A percentile compares a stretch with the other conserved stretches of the same genome.
Evolutionary conservation across 2,797 vertebrate species (phyloP).

Genomic region (Enteromius viviparus): DNA sequence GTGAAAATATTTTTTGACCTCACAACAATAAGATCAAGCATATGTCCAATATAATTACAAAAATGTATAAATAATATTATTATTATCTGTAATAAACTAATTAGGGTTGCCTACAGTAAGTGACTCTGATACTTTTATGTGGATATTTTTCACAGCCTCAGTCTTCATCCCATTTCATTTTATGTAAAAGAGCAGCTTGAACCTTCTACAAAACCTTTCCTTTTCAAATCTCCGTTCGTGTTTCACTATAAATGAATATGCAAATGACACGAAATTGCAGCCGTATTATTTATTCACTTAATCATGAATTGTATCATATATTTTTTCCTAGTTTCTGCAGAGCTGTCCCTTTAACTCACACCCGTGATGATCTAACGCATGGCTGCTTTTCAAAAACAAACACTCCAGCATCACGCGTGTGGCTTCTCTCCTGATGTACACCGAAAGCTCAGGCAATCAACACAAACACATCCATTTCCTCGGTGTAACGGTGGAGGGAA

Average conservation of each 20-base stretch:
- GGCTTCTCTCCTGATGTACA: neutral
- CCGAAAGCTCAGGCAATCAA: slow-evolving; percentile 49
- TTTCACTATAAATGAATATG: neutral
- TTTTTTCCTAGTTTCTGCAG: neutral
- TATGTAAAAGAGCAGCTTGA: neutral
- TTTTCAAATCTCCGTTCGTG: neutral
- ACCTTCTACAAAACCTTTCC: neutral
- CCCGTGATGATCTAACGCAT: neutral
- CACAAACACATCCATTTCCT: slow-evolving; percentile 66
- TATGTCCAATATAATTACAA: slow-evolving; percentile 78
- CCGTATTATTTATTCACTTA: neutral
- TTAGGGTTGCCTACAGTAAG: slow-evolving; percentile 73
- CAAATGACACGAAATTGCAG: neutral
- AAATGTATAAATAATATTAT: slow-evolving; percentile 67
- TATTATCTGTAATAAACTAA: slow-evolving; percentile 83
- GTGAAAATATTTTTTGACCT: neutral
- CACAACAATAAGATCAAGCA: slow-evolving; percentile 50
- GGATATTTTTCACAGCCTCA: neutral
- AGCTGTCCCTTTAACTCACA: neutral
- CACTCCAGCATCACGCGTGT: neutral
- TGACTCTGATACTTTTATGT: slow-evolving; percentile 59
- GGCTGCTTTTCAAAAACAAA: neutral
- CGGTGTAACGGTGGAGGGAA: slow-evolving; percentile 61
- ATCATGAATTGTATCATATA: neutral
- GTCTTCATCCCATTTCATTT: neutral